phyloP scores from a whole-genome alignment of 2,888 invertebrate genomes.

The Tipula unca region DNA sequence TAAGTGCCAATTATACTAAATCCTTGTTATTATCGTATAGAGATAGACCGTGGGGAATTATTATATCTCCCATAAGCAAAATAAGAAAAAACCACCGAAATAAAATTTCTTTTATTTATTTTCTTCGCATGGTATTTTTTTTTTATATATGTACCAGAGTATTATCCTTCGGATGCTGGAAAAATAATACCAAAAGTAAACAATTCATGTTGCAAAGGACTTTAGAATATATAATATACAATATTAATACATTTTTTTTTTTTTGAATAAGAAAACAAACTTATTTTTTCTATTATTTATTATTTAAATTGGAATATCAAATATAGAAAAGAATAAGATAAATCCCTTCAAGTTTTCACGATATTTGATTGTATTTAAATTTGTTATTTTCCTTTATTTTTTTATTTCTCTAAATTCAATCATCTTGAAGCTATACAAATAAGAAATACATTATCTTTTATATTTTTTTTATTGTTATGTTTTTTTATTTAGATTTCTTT shows the following conservation, averaged over 20 bases:
- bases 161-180: not conserved
- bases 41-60: not conserved
- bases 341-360: slow-evolving; percentile 14
- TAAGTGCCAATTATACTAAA: not conserved
- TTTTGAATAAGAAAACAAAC: not conserved
- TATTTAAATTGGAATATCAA: slow-evolving; percentile 14
- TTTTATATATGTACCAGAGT: not conserved
- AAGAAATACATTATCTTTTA: slow-evolving; percentile 8
- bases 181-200: slow-evolving; percentile 14
- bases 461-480: not conserved
- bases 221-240: not conserved
- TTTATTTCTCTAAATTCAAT: not conserved
- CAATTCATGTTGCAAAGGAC: not conserved
- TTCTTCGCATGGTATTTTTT: not conserved
- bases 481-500: not conserved
- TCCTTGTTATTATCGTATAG: not conserved
- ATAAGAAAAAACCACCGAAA: not conserved
- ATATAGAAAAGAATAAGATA: slow-evolving; percentile 8
- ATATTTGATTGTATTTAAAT: slow-evolving; percentile 8
- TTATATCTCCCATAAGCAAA: not conserved
- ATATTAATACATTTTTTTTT: not conserved
- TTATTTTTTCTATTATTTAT: slow-evolving; percentile 8
- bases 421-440: slow-evolving; percentile 2
- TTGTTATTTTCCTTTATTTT: not conserved
- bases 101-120: not conserved